Percentiles rank a stretch among this genome's conserved stretches.
Evolutionary conservation across 2,113 vertebrate genomes (phyloP).

Genomic region (Grus americana): DNA sequence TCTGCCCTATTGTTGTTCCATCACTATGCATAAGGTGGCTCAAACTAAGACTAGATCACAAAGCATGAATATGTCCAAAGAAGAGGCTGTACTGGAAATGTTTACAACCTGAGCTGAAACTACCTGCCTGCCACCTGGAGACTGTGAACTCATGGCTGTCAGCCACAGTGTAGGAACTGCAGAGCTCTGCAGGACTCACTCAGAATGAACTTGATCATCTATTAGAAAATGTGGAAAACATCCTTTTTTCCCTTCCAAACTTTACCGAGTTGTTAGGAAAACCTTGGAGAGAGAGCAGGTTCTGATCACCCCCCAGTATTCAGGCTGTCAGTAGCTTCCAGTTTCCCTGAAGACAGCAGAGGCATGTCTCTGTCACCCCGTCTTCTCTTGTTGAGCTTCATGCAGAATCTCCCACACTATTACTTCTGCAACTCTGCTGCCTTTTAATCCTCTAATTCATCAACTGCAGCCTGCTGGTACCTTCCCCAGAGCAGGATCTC

Average conservation of each 20-base stretch:
- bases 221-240: not conserved
- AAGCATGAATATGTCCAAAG: not conserved
- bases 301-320: not conserved
- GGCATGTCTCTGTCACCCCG: not conserved
- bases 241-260: not conserved
- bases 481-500: constrained; percentile 20
- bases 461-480: constrained; percentile 28
- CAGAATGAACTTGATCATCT: not conserved
- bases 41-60: not conserved
- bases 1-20: not conserved
- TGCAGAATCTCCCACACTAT: constrained; percentile 1
- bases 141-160: not conserved
- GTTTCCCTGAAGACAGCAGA: not conserved
- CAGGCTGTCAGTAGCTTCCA: not conserved
- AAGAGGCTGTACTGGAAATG: not conserved
- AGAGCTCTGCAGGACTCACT: not conserved
- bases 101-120: not conserved
- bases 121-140: not conserved
- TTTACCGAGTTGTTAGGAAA: not conserved
- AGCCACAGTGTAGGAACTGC: not conserved
- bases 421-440: constrained; percentile 25
- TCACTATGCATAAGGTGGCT: not conserved
- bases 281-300: not conserved
- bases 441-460: constrained; percentile 53
- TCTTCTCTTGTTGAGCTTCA: not conserved